Base-by-base conservation (phyloP, 2,797 vertebrate species). In the Microctenopoma steveboyesi region DNA sequence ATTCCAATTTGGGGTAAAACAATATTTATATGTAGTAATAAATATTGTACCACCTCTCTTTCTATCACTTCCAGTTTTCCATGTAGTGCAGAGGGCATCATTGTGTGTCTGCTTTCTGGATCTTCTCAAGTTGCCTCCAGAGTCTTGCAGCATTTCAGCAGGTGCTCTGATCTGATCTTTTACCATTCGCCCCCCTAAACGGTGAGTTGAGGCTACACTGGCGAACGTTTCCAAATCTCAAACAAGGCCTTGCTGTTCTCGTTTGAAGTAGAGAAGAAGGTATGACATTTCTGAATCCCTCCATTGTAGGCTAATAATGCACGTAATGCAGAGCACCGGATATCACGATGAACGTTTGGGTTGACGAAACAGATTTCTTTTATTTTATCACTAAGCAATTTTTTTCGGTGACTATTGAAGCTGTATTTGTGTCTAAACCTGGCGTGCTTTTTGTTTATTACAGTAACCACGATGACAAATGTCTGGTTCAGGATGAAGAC, bases 1-100 rank as follows among this genome's bases (percentile, higher is more conserved):
- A 59, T 40, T 47, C 5, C 18, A 43, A 35, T 74, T 61, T 57
- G 12, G 18, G 39, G 59, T 47, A 30, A 56, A 49, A 18, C 18
- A 18, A 18, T 18, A 18, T 18, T 18, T 18, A 18, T 18, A 18
- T 18, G 18, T 18, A 18, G 18, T 18, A 18, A 18, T 18, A 18
- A 18, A 18, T 18, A 18, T 18, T 18, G 18, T 8, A 37, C 9
- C 30, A 14, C 40, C 37, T 11, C 18, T 15, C 3, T 33, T 30
- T 27, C 45, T 25, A 14, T 33, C 46, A 35, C n/a, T 43, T 42
- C 11, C 35, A 11, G 46, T 49, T 14, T 42, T 16, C 22, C 25
- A 22, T 43, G 13, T 43, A 10, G 11, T 35, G 13, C 43, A 42
- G 14, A n/a, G 33, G 12, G 6, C 16, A 40, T 15, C 10, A 7